phyloP scores from a whole-genome alignment of 2,888 invertebrate species.

The Ormyrus thymus region DNA sequence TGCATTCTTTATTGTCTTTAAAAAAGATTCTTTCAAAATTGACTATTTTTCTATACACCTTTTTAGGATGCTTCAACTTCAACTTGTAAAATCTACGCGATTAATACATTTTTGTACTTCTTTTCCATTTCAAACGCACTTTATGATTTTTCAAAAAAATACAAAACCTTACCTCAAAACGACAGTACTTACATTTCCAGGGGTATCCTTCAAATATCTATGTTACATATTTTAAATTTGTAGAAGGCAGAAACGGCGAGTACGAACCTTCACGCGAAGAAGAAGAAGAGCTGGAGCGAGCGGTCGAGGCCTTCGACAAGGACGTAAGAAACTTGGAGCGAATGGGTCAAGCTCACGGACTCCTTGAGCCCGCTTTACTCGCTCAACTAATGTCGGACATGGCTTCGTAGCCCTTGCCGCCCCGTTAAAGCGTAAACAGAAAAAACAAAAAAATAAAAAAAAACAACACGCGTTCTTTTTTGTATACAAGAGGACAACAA shows the following conservation, averaged over 20 bases:
- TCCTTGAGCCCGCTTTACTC: slow-evolving; percentile 78
- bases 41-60: not conserved
- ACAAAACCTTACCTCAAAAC: not conserved
- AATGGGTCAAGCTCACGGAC: slow-evolving; percentile 79
- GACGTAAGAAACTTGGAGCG: slow-evolving; percentile 84
- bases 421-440: slow-evolving; percentile 25
- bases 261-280: slow-evolving; percentile 86
- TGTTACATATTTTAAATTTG: slow-evolving; percentile 37
- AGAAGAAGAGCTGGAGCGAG: slow-evolving; percentile 91
- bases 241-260: slow-evolving; percentile 83
- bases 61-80: not conserved
- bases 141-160: too few relatives aligned
- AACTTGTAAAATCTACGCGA: not conserved
- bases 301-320: slow-evolving; percentile 86
- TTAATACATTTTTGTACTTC: not conserved
- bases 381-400: slow-evolving; percentile 74
- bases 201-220: slow-evolving; percentile 53
- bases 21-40: not conserved
- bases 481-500: slow-evolving; percentile 14
- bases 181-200: not conserved
- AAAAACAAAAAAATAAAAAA: slow-evolving; percentile 9
- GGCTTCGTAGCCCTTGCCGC: slow-evolving; percentile 72
- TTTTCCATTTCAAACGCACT: too few relatives aligned
- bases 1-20: not conserved
- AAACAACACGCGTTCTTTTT: slow-evolving; percentile 42